Evolutionary conservation across 2,113 vertebrate species (phyloP).

Genomic region (Sterrhoptilus dennistouni): DNA sequence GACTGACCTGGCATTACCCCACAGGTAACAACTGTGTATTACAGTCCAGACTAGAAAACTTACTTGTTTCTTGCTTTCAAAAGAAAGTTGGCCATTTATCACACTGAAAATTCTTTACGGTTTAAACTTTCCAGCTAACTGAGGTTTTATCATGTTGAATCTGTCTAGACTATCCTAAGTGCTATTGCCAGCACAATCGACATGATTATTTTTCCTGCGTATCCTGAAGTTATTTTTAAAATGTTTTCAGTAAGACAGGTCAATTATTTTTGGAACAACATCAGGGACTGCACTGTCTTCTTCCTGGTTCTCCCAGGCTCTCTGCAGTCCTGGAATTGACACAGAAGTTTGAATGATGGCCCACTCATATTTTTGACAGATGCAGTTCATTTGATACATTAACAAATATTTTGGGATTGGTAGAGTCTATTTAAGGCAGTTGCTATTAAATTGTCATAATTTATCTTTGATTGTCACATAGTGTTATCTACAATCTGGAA

Average conservation of each 20-base stretch:
- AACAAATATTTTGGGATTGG: not conserved
- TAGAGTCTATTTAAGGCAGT: not conserved
- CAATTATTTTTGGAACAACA: not conserved
- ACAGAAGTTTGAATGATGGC: not conserved
- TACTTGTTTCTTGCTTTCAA: not conserved
- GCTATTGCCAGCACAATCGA: not conserved
- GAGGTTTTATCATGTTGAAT: not conserved
- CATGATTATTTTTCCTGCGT: not conserved
- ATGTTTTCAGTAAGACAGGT: not conserved
- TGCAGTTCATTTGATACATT: not conserved
- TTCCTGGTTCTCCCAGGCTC: not conserved
- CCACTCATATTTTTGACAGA: constrained; percentile 22
- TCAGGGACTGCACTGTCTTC: not conserved
- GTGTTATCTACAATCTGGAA: not conserved
- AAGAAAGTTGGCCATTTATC: not conserved
- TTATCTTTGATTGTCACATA: not conserved
- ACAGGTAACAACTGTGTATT: not conserved
- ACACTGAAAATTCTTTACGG: not conserved
- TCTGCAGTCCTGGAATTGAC: not conserved
- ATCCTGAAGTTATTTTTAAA: constrained; percentile 6
- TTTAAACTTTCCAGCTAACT: not conserved
- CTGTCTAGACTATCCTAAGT: not conserved
- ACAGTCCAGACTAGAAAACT: not conserved
- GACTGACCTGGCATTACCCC: not conserved
- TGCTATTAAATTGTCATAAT: not conserved